These are phyloP conservation scores for Triplophysa yarkandensis DNA, from an alignment of 2,797 vertebrate genomes.

Conservation along the genomic window DNA sequence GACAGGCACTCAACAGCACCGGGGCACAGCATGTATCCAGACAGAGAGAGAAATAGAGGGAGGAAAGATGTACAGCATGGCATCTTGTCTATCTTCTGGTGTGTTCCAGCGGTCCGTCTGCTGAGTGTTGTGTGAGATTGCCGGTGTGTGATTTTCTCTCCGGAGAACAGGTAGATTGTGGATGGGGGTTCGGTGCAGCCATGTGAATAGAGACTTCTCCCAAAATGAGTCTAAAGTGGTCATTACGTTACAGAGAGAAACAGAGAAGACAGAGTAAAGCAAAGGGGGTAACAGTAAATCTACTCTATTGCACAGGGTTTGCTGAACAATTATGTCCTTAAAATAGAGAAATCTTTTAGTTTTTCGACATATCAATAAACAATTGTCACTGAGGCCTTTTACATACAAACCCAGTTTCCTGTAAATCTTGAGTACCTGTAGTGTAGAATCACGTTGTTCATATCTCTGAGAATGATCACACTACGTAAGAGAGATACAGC, in stretches of 20 bases:
- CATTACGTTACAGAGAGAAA: conserved; percentile 30
- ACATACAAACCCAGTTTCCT: no score
- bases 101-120: conserved; percentile 49
- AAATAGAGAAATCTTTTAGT: not conserved
- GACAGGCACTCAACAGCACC: conserved; percentile 56
- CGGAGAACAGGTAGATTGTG: conserved; percentile 37
- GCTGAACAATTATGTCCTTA: no score
- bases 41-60: conserved; percentile 36
- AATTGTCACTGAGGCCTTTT: no score
- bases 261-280: conserved; percentile 11
- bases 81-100: conserved; percentile 57
- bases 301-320: conserved; percentile 33
- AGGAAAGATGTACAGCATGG: conserved; percentile 36
- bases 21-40: conserved; percentile 45
- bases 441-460: no score
- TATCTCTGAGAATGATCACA: no score
- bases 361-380: no score
- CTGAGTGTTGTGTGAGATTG: conserved; percentile 41
- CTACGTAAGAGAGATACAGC: no score
- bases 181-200: conserved; percentile 44
- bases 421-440: no score
- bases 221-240: conserved; percentile 45
- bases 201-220: conserved; percentile 53
- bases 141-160: conserved; percentile 45
- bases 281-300: conserved; percentile 40